Conservation (phyloP, 2,113 vertebrate species). For the rat (Rattus norvegicus) region DNA sequence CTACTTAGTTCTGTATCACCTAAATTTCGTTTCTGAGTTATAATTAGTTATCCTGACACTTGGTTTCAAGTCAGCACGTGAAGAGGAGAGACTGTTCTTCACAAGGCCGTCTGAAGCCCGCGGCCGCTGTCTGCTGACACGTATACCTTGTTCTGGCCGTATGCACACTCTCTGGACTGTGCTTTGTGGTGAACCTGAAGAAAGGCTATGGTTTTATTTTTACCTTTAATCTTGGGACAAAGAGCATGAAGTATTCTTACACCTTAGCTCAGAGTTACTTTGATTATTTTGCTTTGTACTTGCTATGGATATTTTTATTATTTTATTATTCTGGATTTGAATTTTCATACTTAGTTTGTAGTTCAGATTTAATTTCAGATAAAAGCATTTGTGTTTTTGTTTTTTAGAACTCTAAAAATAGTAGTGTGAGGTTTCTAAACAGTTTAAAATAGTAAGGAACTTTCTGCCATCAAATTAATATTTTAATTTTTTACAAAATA, state of each 20-base stretch:
- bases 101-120: neutral
- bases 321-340: neutral
- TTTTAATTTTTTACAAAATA: slow-evolving; percentile 30
- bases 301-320: slow-evolving; percentile 75
- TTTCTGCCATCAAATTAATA: slow-evolving; percentile 40
- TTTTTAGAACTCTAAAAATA: slow-evolving; percentile 48
- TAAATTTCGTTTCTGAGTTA: slow-evolving; percentile 54
- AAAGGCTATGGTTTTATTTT: slow-evolving; percentile 71
- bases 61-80: neutral
- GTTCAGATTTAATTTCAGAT: slow-evolving; percentile 50
- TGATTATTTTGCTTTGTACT: slow-evolving; percentile 74
- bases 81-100: slow-evolving; percentile 52
- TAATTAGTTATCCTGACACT: slow-evolving; percentile 37
- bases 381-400: neutral
- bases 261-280: slow-evolving; percentile 69
- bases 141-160: slow-evolving; percentile 66
- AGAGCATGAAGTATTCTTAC: slow-evolving; percentile 57
- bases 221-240: slow-evolving; percentile 60
- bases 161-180: slow-evolving; percentile 72
- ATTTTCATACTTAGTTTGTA: slow-evolving; percentile 63
- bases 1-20: neutral
- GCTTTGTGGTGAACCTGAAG: slow-evolving; percentile 77
- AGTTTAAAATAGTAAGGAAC: slow-evolving; percentile 48
- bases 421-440: neutral
- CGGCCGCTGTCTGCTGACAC: slow-evolving; percentile 77